Base-by-base conservation (phyloP, 2,888 invertebrate species). In the Serripes groenlandicus region DNA sequence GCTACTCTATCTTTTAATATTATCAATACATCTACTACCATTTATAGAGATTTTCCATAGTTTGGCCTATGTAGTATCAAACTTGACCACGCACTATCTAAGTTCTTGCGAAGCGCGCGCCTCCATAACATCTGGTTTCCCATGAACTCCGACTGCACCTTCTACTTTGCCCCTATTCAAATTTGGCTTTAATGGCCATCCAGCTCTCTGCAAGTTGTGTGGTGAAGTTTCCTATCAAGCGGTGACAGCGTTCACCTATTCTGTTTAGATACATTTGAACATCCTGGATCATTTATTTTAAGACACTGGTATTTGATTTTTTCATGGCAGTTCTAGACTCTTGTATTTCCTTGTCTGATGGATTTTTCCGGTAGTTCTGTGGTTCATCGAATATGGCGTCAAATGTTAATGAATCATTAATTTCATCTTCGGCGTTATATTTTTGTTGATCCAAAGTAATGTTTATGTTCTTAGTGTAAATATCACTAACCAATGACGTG, bases 401-500 rank as follows among this genome's bases (percentile, higher is more conserved):
- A 26, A 71, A 26, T n/a, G n/a, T n/a, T n/a, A n/a, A n/a, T n/a
- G n/a, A n/a, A n/a, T n/a, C n/a, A n/a, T n/a, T n/a, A n/a, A n/a
- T n/a, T n/a, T n/a, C n/a, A n/a, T n/a, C n/a, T 18, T 42, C 23
- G 1, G 28, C 26, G n/a, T n/a, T n/a, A n/a, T n/a, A n/a, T n/a
- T n/a, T n/a, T n/a, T n/a, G n/a, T n/a, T n/a, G n/a, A n/a, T n/a
- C n/a, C n/a, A n/a, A n/a, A n/a, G n/a, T n/a, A n/a, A n/a, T n/a
- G n/a, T n/a, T n/a, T n/a, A n/a, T n/a, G n/a, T n/a, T n/a, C n/a
- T n/a, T n/a, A n/a, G n/a, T n/a, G n/a, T n/a, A n/a, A n/a, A n/a
- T n/a, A n/a, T n/a, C n/a, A n/a, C n/a, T n/a, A n/a, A n/a, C n/a
- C 82, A 52, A 83, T 79, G 26, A 85, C 68, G 62, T 87, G 87